Percentiles rank a stretch among this genome's conserved stretches.
Conservation (phyloP, 2,113 vertebrate genomes). For the Aspidoscelis tigris region DNA sequence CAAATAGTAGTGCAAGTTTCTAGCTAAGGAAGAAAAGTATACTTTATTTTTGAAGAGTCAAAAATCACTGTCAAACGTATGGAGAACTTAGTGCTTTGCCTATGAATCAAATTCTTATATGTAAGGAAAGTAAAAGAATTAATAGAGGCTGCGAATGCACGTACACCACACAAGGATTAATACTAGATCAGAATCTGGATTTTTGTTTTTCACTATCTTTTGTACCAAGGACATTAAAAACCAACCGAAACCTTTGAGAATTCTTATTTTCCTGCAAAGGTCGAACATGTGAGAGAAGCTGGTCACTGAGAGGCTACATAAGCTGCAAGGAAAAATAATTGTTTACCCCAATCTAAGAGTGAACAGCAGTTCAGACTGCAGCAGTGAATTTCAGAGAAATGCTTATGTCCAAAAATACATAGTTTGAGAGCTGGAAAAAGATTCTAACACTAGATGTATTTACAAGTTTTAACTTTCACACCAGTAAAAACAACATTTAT, state of each 20-base stretch:
- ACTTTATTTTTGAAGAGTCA: slow-evolving; percentile 37
- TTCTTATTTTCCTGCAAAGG: slow-evolving; percentile 4
- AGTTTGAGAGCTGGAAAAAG: slow-evolving; percentile 62
- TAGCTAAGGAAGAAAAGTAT: slow-evolving; percentile 22
- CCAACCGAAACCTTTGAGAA: background rate
- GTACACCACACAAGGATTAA: slow-evolving; percentile 30
- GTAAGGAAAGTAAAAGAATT: slow-evolving; percentile 47
- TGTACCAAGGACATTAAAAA: slow-evolving; percentile 5
- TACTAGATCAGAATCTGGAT: slow-evolving; percentile 13
- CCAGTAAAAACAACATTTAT: slow-evolving; percentile 65
- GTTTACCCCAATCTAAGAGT: slow-evolving; percentile 1
- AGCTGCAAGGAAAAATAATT: slow-evolving; percentile 1
- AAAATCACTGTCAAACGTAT: slow-evolving; percentile 48
- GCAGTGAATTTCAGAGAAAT: slow-evolving; percentile 44
- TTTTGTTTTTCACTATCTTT: slow-evolving; percentile 31
- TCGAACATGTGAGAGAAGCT: background rate
- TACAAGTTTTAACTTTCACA: slow-evolving; percentile 66
- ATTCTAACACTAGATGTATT: slow-evolving; percentile 62
- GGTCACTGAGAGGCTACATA: background rate
- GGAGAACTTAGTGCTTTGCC: slow-evolving; percentile 46
- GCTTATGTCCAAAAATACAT: slow-evolving; percentile 71
- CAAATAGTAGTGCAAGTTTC: slow-evolving; percentile 8
- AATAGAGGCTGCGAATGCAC: slow-evolving; percentile 45
- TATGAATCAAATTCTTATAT: slow-evolving; percentile 42
- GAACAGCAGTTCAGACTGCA: slow-evolving; percentile 24